Base-by-base conservation (phyloP, 2,113 vertebrate species). In the Labrus mixtus region DNA sequence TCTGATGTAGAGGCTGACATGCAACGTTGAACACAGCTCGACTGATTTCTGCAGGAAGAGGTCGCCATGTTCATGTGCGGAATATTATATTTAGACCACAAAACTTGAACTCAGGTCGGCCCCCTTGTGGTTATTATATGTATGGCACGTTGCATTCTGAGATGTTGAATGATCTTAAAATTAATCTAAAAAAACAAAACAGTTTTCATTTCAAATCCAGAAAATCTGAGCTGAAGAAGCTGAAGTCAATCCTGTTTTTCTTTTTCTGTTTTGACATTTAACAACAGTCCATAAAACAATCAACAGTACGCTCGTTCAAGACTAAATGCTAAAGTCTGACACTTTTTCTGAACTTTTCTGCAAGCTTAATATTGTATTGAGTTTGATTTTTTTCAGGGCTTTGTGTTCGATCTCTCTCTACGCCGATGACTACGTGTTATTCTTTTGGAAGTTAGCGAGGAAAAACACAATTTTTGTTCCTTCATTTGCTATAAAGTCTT, bases 1-100 rank as follows among this genome's bases (percentile, higher is more conserved):
- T 78, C 29, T 66, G 76, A 77, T 68, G 67, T 50, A 1, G 51
- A 16, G 36, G 59, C 63, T 58, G 82, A 76, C 88, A 89, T 89
- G 88, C 85, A 85, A 60, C 12, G 68, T 69, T 68, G 50, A 62
- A 73, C 66, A 59, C 63, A 68, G 63, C 71, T 62, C 11, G 4
- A 37, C 59, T 33, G 29, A 33, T 33, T 33, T 33, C 29, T 41
- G 76, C 29, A 83, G 71, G 23, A 3, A 3, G 13, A 54, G 11
- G 64, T 66, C 19, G 68, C 61, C 53, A 57, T 60, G 56, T 68
- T 79, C 69, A 68, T n/a, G 48, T 70, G 56, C 17, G 3, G 11
- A 20, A 55, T 15, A 19, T 29, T 12, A 33, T 9, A 22, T 15
- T n/a, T 6, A 17, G 17, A 48, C 46, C 46, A 48, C 46, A 19